These are phyloP conservation scores for Marcusenius ussheri DNA, from an alignment of 2,113 vertebrate genomes.

Conservation along the genomic window DNA sequence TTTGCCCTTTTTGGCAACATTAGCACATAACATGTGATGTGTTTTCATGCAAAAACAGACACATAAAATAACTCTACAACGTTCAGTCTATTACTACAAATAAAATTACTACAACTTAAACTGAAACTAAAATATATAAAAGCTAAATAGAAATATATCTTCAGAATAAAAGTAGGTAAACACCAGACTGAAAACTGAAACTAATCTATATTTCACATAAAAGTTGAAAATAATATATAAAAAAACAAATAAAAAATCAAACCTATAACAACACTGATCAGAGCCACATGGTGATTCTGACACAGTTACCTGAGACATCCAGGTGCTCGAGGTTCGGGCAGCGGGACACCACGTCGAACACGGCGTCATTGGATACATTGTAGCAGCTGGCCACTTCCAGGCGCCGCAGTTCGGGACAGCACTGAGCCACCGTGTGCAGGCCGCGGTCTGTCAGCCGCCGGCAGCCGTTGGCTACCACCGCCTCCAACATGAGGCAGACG, in stretches of 20 bases:
- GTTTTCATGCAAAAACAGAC: background rate
- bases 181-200: background rate
- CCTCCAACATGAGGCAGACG: conserved; percentile 94
- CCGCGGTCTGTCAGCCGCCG: conserved; percentile 91
- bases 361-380: conserved; percentile 88
- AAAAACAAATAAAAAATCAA: background rate
- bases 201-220: background rate
- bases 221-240: background rate
- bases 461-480: conserved; percentile 81
- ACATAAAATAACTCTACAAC: background rate
- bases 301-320: conserved; percentile 85
- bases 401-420: conserved; percentile 84
- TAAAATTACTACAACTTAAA: background rate
- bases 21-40: background rate
- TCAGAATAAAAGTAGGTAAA: background rate
- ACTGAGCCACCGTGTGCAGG: conserved; percentile 85
- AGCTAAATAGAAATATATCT: background rate
- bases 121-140: background rate
- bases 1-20: background rate
- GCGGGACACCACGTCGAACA: conserved; percentile 89
- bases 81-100: background rate
- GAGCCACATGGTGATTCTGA: background rate
- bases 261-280: background rate
- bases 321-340: conserved; percentile 93
- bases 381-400: conserved; percentile 90